Base-by-base conservation (phyloP, 2,797 vertebrate species). In the Holocentrus rufus region DNA sequence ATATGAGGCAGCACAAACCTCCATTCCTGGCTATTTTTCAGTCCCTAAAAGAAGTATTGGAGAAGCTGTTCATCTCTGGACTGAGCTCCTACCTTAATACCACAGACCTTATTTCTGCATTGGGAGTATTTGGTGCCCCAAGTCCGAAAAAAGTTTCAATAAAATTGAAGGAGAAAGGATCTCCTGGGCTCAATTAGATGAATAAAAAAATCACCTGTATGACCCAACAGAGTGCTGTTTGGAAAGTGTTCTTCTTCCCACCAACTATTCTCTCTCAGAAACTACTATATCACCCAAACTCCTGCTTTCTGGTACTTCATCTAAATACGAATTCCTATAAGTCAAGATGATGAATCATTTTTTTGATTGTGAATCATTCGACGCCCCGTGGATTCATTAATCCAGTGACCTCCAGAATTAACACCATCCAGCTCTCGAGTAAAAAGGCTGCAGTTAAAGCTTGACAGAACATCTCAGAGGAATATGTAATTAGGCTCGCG, bases 401-500 rank as follows among this genome's bases (percentile, higher is more conserved):
- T 72, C 65, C 65, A 23, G 4, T 67, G 76, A 83, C 77, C 82
- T 71, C 27, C 55, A 27, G 36, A 78, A 83, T 87, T 55, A 76
- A 67, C 71, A 54, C 68, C 59, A 56, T 63, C 46, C 69, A 8
- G 44, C 20, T 57, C 20, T 22, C 1, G 30, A 56, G 53, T 17
- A 60, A 69, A 59, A 78, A 69, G 60, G 64, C 65, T 71, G 31
- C 54, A 79, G 74, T 44, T 8, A 2, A 69, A 72, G 68, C 71
- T 10, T 55, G 72, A 67, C 72, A 10, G 18, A 67, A 30, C 53
- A 53, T 74, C 81, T 87, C 72, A 2, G 69, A 47, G 74, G 86
- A 84, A 81, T 81, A 44, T 88, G 76, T 80, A 85, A 87, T 86
- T 79, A 79, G 84, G 66, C 67, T 79, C 64, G 69, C 77, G 69